A percentile compares a stretch with the other conserved stretches of the same genome.
Conservation (phyloP, 92 coral and sea anemone species). For the Paragorgia papillata region DNA sequence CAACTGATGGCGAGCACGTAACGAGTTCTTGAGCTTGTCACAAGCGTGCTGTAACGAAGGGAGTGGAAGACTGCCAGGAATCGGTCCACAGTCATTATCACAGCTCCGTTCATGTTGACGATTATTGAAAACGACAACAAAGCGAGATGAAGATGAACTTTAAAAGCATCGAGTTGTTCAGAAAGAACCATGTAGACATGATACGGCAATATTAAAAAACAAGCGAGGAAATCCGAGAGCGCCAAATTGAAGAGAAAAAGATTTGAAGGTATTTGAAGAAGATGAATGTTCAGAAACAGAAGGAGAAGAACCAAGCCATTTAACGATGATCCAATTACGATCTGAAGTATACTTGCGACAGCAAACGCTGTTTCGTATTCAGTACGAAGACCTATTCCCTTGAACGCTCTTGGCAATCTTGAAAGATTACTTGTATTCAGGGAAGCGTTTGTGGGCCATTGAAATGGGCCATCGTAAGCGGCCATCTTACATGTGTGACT, state of each 20-base stretch:
- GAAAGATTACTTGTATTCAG: background rate
- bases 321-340: slow-evolving; percentile 4
- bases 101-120: slow-evolving; percentile 12
- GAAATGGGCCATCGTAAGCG: background rate
- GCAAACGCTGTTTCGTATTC: background rate
- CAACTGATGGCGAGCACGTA: slow-evolving; percentile 2
- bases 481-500: too few species aligned
- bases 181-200: slow-evolving; percentile 9
- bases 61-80: slow-evolving; percentile 17
- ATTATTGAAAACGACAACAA: background rate
- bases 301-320: slow-evolving; percentile 17
- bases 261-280: slow-evolving; percentile 14
- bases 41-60: slow-evolving; percentile 18
- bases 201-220: background rate
- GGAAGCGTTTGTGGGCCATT: background rate
- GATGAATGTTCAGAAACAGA: background rate
- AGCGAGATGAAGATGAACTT: background rate
- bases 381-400: background rate
- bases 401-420: background rate
- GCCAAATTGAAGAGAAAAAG: slow-evolving; percentile 18
- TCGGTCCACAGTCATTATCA: slow-evolving; percentile 13
- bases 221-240: slow-evolving; percentile 17
- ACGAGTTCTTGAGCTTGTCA: slow-evolving; percentile 6
- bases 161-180: too few species aligned
- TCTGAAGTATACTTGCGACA: background rate